Evolutionary conservation across 2,888 invertebrate species (phyloP).

Genomic region (Bellardia pandia): DNA sequence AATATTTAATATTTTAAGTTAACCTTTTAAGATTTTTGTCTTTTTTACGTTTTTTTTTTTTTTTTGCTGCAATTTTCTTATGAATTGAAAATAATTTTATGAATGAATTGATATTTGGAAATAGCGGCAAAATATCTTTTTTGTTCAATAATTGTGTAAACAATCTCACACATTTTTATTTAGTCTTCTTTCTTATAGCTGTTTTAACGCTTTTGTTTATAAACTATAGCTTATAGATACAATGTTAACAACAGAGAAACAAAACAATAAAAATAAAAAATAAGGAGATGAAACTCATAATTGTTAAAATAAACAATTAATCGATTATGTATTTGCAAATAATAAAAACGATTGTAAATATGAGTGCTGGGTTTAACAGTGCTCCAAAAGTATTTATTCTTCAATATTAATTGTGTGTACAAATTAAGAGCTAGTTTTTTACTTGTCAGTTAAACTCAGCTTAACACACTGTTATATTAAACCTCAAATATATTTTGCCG

Average conservation of each 20-base stretch:
- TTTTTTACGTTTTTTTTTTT: neutral
- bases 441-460: too few relatives aligned
- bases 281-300: conserved; percentile 14
- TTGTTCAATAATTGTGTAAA: conserved; percentile 12
- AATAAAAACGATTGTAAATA: conserved; percentile 43
- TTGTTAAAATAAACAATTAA: conserved; percentile 59
- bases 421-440: too few relatives aligned
- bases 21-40: neutral
- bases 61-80: neutral
- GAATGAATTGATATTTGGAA: conserved; percentile 28
- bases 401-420: too few relatives aligned
- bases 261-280: neutral
- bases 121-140: conserved; percentile 27
- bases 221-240: neutral
- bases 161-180: conserved; percentile 3
- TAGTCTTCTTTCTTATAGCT: neutral
- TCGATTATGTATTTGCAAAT: conserved; percentile 60
- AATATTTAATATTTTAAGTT: neutral
- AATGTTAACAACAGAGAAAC: neutral
- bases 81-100: conserved; percentile 15
- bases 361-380: neutral
- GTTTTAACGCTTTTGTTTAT: neutral
- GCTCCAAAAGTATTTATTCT: neutral
- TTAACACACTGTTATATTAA: too few relatives aligned
- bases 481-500: too few relatives aligned